These are phyloP conservation scores for Drosophila kepulauana DNA, from an alignment of 1,140 invertebrate genomes.

Conservation along the genomic window DNA sequence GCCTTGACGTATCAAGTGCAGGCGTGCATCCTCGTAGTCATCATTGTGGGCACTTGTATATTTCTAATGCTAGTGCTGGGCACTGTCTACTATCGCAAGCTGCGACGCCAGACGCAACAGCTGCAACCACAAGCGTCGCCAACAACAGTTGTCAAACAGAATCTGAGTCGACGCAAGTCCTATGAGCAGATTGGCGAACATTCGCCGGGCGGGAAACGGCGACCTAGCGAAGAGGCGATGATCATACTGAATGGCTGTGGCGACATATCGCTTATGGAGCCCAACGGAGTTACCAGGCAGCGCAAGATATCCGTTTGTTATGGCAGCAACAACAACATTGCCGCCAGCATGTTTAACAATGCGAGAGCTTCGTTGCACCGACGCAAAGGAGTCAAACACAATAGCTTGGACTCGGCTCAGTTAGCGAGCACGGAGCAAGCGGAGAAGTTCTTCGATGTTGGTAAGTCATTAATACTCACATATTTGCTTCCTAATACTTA, in stretches of 20 bases:
- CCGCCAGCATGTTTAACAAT: constrained; percentile 47
- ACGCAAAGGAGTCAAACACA: constrained; percentile 69
- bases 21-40: constrained; percentile 73
- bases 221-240: constrained; percentile 92
- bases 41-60: constrained; percentile 75
- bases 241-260: constrained; percentile 86
- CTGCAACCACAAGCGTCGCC: constrained; percentile 25
- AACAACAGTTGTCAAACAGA: constrained; percentile 20
- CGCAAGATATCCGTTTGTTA: constrained; percentile 79
- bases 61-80: constrained; percentile 73
- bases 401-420: constrained; percentile 51
- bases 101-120: constrained; percentile 63
- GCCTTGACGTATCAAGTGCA: constrained; percentile 85
- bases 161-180: constrained; percentile 86
- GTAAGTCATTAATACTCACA: constrained; percentile 29
- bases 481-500: not conserved
- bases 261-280: constrained; percentile 42
- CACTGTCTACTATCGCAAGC: constrained; percentile 72
- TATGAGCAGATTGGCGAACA: constrained; percentile 87
- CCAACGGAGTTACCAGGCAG: constrained; percentile 39
- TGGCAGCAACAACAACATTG: constrained; percentile 73
- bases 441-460: constrained; percentile 69
- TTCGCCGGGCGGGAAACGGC: constrained; percentile 86
- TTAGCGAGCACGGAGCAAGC: constrained; percentile 31
- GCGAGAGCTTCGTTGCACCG: constrained; percentile 43